These are phyloP conservation scores for Drosophila novamexicana DNA, from an alignment of 1,140 invertebrate genomes.

Conservation along the genomic window DNA sequence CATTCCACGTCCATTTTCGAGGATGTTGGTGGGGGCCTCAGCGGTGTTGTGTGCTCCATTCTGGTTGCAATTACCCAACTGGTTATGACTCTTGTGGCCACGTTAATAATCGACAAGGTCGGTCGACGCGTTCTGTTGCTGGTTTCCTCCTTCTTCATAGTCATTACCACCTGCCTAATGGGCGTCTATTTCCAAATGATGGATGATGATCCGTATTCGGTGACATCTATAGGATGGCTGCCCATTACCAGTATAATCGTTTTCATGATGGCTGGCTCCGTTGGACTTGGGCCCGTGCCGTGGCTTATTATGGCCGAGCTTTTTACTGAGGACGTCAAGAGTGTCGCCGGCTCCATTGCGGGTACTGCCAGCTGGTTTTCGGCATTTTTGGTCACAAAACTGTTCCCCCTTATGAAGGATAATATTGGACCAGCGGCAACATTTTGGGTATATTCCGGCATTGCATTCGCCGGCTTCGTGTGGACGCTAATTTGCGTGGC, in stretches of 20 bases:
- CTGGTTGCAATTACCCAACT: slow-evolving; percentile 91
- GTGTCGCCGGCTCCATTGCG: slow-evolving; percentile 90
- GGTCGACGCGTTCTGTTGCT: slow-evolving; percentile 89
- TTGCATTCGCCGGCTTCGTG: slow-evolving; percentile 87
- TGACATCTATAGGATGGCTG: slow-evolving; percentile 86
- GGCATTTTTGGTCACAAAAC: slow-evolving; percentile 93
- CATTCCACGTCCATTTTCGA: slow-evolving; percentile 71
- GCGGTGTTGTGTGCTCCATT: slow-evolving; percentile 78
- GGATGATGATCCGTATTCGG: slow-evolving; percentile 28
- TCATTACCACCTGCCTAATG: slow-evolving; percentile 87
- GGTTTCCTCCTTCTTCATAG: slow-evolving; percentile 88
- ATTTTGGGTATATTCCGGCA: slow-evolving; percentile 90
- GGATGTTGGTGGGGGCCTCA: slow-evolving; percentile 79
- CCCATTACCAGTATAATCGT: slow-evolving; percentile 90
- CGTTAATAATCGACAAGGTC: slow-evolving; percentile 88
- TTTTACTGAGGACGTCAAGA: slow-evolving; percentile 90
- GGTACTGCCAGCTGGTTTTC: slow-evolving; percentile 91
- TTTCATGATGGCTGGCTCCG: slow-evolving; percentile 91
- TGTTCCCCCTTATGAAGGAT: slow-evolving; percentile 83
- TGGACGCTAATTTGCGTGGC: slow-evolving; percentile 88
- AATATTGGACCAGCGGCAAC: slow-evolving; percentile 86
- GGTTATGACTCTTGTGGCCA: slow-evolving; percentile 88
- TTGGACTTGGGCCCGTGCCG: slow-evolving; percentile 93
- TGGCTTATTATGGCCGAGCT: slow-evolving; percentile 92
- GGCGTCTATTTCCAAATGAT: slow-evolving; percentile 88